Percentiles rank a stretch among this genome's conserved stretches.
phyloP scores from a whole-genome alignment of 2,888 invertebrate genomes.

The Carabus problematicus region DNA sequence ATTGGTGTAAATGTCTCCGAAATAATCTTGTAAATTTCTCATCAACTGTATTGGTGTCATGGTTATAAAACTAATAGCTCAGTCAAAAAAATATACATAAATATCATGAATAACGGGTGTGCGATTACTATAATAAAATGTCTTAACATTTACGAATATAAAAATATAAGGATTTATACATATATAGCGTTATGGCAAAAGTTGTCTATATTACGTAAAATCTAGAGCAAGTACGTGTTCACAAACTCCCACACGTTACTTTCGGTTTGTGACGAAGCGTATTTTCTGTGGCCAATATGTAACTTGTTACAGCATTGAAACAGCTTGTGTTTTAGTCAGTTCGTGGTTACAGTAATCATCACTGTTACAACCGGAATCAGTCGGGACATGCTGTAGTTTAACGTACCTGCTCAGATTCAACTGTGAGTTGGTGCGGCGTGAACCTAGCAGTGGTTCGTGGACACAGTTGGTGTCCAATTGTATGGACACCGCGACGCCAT shows the following conservation, averaged over 20 bases:
- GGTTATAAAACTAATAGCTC: constrained; percentile 32
- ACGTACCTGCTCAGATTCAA: constrained; percentile 52
- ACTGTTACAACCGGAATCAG: constrained; percentile 43
- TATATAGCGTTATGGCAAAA: constrained; percentile 26
- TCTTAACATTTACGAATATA: constrained; percentile 31
- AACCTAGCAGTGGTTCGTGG: constrained; percentile 55
- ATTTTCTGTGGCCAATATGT: constrained; percentile 1
- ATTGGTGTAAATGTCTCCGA: no score
- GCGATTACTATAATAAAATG: constrained; percentile 20
- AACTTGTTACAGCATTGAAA: constrained; percentile 46
- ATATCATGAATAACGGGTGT: constrained; percentile 19
- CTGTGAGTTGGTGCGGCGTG: constrained; percentile 46
- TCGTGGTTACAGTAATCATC: constrained; percentile 48
- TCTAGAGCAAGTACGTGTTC: background rate
- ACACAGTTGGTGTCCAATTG: constrained; percentile 54
- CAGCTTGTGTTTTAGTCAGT: constrained; percentile 47
- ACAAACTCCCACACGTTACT: background rate
- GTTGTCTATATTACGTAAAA: no score
- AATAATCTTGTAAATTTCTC: no score
- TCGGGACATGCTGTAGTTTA: constrained; percentile 48
- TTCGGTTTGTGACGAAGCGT: background rate
- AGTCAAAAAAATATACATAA: constrained; percentile 31
- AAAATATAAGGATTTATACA: constrained; percentile 24
- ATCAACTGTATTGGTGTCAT: constrained; percentile 12
- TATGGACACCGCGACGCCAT: constrained; percentile 49